A percentile compares a stretch with the other conserved stretches of the same genome.
These are phyloP conservation scores for Megamerina dolium DNA, from an alignment of 2,888 invertebrate species.

Conservation along the genomic window DNA sequence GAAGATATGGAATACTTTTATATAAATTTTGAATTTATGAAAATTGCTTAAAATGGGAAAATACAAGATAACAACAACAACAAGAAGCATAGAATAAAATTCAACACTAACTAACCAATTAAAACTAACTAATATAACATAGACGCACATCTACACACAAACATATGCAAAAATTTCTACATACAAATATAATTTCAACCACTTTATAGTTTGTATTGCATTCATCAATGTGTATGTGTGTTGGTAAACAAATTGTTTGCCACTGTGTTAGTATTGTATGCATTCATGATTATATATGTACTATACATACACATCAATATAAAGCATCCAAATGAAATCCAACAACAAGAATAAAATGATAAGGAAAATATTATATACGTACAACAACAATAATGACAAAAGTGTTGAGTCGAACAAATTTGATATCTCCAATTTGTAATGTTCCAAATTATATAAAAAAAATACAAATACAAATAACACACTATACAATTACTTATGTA, in stretches of 20 bases:
- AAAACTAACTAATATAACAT: constrained; percentile 19
- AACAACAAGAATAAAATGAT: no score
- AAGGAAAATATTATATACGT: no score
- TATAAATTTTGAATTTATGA: constrained; percentile 23
- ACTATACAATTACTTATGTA: background rate
- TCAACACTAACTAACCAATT: constrained; percentile 25
- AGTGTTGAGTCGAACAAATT: no score
- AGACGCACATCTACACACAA: constrained; percentile 10
- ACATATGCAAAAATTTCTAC: constrained; percentile 3
- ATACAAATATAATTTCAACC: constrained; percentile 14
- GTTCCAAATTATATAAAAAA: constrained; percentile 16
- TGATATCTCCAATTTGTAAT: constrained; percentile 20
- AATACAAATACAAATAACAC: no score
- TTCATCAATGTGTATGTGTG: constrained; percentile 3
- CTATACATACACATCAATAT: no score
- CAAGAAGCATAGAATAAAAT: constrained; percentile 14
- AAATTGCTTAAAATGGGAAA: constrained; percentile 22
- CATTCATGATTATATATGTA: no score
- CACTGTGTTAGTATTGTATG: constrained; percentile 16
- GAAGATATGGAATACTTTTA: constrained; percentile 11
- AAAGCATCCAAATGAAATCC: no score
- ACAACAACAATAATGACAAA: no score
- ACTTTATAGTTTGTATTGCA: no score
- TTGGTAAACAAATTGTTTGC: constrained; percentile 16
- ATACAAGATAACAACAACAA: constrained; percentile 14